These are phyloP conservation scores for Xyrichtys novacula DNA, from an alignment of 2,797 vertebrate genomes.

Conservation along the genomic window DNA sequence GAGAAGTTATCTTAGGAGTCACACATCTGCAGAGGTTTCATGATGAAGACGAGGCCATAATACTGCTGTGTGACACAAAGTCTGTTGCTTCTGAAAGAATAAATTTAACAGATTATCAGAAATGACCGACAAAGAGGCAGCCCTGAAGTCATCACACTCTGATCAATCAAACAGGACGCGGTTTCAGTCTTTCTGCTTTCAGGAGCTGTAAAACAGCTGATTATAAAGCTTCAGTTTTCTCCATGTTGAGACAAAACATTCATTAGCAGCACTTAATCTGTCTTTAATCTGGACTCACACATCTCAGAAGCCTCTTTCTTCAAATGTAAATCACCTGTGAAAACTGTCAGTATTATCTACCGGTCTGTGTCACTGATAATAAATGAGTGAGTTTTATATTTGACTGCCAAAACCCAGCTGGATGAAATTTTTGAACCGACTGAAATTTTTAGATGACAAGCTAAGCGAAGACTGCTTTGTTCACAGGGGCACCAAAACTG, in stretches of 20 bases:
- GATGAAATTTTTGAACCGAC: no score
- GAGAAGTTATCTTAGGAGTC: neutral
- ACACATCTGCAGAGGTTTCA: no score
- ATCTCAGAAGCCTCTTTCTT: neutral
- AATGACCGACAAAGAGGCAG: neutral
- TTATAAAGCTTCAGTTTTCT: neutral
- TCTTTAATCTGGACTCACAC: neutral
- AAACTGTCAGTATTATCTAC: neutral
- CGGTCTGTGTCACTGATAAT: neutral
- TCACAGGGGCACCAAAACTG: no score
- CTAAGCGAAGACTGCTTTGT: no score
- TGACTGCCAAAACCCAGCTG: no score
- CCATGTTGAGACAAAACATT: neutral
- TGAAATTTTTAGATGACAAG: no score
- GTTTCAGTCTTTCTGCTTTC: neutral
- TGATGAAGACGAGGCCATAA: neutral
- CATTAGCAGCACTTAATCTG: neutral
- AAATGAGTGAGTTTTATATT: neutral
- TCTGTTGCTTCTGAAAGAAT: neutral
- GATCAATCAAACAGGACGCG: neutral
- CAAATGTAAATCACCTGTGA: neutral
- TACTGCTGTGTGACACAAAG: neutral
- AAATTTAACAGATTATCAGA: neutral
- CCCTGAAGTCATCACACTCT: neutral
- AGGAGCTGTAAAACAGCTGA: neutral